Percentiles rank a stretch among this genome's conserved stretches.
phyloP scores from a whole-genome alignment of 2,113 vertebrate genomes.

The Octodon degus region DNA sequence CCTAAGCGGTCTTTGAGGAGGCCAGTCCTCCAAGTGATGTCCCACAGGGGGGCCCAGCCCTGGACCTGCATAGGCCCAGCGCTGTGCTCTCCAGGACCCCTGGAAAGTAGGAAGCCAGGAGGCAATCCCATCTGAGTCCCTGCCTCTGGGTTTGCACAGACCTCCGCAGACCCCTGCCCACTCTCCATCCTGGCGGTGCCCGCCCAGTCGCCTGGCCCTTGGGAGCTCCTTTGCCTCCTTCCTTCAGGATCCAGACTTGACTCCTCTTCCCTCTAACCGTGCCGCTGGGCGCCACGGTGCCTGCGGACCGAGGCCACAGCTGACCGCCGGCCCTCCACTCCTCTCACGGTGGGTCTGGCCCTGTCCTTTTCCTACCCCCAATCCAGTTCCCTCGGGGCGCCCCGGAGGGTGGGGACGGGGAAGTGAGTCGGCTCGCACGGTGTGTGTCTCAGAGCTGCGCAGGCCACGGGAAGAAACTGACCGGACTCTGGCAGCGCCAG shows the following conservation, averaged over 20 bases:
- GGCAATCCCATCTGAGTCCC: not conserved
- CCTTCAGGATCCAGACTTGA: conserved; percentile 37
- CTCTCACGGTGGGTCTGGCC: not conserved
- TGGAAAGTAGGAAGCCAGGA: not conserved
- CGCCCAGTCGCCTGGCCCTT: conserved; percentile 40
- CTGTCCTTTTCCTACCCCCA: too few relatives aligned
- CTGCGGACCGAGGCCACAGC: not conserved
- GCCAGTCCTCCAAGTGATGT: not conserved
- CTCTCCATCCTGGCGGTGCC: not conserved
- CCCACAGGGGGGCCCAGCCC: not conserved
- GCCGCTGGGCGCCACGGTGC: not conserved
- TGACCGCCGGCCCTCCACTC: not conserved
- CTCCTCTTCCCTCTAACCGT: not conserved
- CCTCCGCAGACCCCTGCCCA: not conserved
- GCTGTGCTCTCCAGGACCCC: not conserved
- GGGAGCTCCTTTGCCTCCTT: not conserved
- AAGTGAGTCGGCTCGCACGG: not conserved
- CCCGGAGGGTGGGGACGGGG: not conserved
- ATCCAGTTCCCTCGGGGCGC: not conserved
- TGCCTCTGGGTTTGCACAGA: not conserved
- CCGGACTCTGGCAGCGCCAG: not conserved
- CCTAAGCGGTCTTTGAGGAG: not conserved
- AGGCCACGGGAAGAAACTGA: not conserved
- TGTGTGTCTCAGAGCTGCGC: not conserved
- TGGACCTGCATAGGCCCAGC: not conserved